Evolutionary conservation across 2,797 vertebrate species (phyloP).

Genomic region (Chelon auratus): DNA sequence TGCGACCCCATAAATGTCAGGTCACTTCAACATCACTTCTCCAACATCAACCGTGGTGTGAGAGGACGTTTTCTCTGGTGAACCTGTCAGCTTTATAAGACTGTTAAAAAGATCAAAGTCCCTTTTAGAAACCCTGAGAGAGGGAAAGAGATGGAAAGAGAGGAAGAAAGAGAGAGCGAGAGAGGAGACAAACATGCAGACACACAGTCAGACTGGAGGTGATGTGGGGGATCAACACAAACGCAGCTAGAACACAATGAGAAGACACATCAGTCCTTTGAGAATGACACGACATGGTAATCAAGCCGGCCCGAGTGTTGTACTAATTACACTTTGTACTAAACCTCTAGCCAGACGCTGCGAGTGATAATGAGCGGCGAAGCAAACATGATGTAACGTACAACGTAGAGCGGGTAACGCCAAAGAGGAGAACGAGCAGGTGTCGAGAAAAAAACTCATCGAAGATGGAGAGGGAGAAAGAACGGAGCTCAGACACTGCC

Average conservation of each 20-base stretch:
- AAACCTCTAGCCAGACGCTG: conserved; percentile 44
- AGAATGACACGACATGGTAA: conserved; percentile 35
- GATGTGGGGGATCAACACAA: conserved; percentile 34
- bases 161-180: background rate
- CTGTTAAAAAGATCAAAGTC: conserved; percentile 81
- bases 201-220: conserved; percentile 24
- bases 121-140: conserved; percentile 67
- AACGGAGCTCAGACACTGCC: background rate
- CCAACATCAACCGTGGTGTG: conserved; percentile 60
- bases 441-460: background rate
- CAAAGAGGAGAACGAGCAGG: conserved; percentile 16
- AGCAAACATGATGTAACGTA: conserved; percentile 58
- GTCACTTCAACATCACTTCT: conserved; percentile 73
- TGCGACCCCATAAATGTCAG: conserved; percentile 77
- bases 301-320: conserved; percentile 13
- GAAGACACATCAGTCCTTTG: conserved; percentile 33
- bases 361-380: conserved; percentile 48
- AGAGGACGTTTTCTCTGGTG: conserved; percentile 68
- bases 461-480: background rate
- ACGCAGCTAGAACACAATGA: conserved; percentile 26
- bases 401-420: conserved; percentile 17
- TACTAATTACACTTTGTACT: conserved; percentile 57
- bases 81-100: conserved; percentile 75
- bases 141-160: background rate
- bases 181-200: conserved; percentile 28